These are phyloP conservation scores for Pseudopipra pipra DNA, from an alignment of 2,113 vertebrate genomes.

Conservation along the genomic window DNA sequence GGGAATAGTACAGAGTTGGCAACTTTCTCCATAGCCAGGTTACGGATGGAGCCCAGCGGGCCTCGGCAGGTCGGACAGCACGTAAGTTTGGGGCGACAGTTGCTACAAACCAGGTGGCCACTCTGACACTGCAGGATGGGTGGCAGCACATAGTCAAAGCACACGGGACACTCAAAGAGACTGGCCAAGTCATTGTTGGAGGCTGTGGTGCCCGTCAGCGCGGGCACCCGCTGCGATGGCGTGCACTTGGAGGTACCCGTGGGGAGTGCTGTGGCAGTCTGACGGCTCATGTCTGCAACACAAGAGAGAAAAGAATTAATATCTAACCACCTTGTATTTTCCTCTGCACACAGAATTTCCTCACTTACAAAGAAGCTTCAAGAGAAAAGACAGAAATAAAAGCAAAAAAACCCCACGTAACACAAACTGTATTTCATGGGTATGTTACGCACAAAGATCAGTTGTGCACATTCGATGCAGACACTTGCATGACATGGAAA, in stretches of 20 bases:
- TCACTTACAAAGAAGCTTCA: not conserved
- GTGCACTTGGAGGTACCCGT: conserved; percentile 98
- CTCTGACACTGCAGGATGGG: conserved; percentile 99
- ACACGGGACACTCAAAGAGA: conserved; percentile 98
- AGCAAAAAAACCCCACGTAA: rapidly evolving
- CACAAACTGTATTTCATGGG: too few species aligned
- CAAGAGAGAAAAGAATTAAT: not conserved
- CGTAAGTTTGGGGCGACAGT: conserved; percentile 98
- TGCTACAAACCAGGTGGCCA: conserved; percentile 97
- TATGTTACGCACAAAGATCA: rapidly evolving
- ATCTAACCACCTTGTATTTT: rapidly evolving
- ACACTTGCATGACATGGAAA: rapidly evolving
- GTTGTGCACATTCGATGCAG: rapidly evolving
- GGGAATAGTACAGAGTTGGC: conserved; percentile 98
- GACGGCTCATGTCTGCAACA: conserved; percentile 97
- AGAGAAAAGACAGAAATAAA: not conserved
- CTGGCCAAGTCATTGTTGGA: conserved; percentile 99
- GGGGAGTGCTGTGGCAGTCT: conserved; percentile 96
- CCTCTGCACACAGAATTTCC: not conserved
- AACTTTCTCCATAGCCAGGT: conserved; percentile 99
- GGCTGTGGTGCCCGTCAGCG: conserved; percentile 94
- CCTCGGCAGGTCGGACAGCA: conserved; percentile 98
- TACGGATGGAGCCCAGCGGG: conserved; percentile 96
- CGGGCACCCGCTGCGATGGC: conserved; percentile 95
- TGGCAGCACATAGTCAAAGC: conserved; percentile 99